Base-by-base conservation (phyloP, 2,888 invertebrate genomes). In the Graphium colonna region DNA sequence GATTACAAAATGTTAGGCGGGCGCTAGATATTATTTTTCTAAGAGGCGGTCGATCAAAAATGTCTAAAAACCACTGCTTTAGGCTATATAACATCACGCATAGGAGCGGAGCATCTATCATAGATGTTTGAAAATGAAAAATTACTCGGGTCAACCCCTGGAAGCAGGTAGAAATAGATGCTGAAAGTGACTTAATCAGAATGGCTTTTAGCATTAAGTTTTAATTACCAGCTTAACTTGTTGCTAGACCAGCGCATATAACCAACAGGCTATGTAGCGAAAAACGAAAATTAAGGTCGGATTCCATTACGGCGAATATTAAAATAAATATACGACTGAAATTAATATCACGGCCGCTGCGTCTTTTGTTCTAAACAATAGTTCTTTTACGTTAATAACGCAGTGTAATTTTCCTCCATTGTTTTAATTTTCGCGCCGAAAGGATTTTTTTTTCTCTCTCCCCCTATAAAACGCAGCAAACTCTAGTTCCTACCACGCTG, bases 381-480 rank as follows among this genome's bases (percentile, higher is more conserved):
- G 53, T 49, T 54, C 53, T 54, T n/a, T 54, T 54, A 54, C 49
- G 39, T 54, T 50, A 54, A 54, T 54, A 54, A 54, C 50, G 54
- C 54, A 16, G 40, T 41, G 54, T 54, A 54, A 54, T 54, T 50
- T 54, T 54, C 54, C 40, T 36, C 49, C 54, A 46, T 50, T 54
- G 54, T 54, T 50, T 45, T 45, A 54, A 52, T 36, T 50, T 54
- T 54, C 21, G 41, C 44, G 26, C 36, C 36, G 26, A 50, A 54
- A 54, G 50, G 45, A 44, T 9, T n/a, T 45, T 54, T 50, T 45
- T 39, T n/a, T n/a, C n/a, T n/a, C n/a, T n/a, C n/a, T n/a, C n/a
- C n/a, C n/a, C n/a, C 33, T 46, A 50, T 50, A 41, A 46, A 54
- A 45, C 50, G 21, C 21, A 21, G 21, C 21, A 21, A 21, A 21